A percentile compares a stretch with the other conserved stretches of the same genome.
These are phyloP conservation scores for Amaurobius ferox DNA, from an alignment of 2,888 invertebrate genomes.

Conservation along the genomic window DNA sequence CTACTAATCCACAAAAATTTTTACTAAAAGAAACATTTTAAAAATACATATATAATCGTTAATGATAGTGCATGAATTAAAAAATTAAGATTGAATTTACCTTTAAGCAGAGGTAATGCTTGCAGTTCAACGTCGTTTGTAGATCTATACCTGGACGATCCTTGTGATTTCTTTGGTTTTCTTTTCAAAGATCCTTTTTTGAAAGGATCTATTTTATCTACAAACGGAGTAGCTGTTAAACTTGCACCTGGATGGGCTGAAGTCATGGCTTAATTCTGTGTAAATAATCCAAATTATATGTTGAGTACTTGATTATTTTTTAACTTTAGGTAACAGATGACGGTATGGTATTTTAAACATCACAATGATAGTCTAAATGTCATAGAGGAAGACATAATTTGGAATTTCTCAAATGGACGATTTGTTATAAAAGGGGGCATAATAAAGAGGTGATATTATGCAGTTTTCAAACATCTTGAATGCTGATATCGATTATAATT, in stretches of 20 bases:
- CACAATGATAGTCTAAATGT: conserved; percentile 52
- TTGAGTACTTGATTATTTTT: conserved; percentile 51
- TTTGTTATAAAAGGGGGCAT: conserved; percentile 25
- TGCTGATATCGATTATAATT: conserved; percentile 66
- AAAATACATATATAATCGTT: too few relatives aligned
- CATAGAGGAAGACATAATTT: conserved; percentile 63
- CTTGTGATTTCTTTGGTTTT: conserved; percentile 99
- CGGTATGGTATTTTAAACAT: conserved; percentile 44
- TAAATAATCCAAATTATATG: conserved; percentile 60
- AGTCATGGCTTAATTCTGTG: conserved; percentile 58
- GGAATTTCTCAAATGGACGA: conserved; percentile 33
- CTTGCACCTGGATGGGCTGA: conserved; percentile 67
- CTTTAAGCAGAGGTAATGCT: conserved; percentile 97
- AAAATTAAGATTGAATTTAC: conserved; percentile 79
- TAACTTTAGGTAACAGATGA: conserved; percentile 45
- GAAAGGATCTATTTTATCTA: conserved; percentile 99
- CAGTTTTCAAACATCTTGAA: conserved; percentile 62
- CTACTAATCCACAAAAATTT: too few relatives aligned
- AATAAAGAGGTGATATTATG: conserved; percentile 32
- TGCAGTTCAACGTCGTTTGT: conserved; percentile 98
- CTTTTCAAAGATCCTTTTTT: conserved; percentile 98
- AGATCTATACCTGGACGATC: conserved; percentile 98
- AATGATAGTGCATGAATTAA: not conserved
- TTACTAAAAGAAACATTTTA: too few relatives aligned
- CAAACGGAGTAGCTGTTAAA: conserved; percentile 83